A percentile compares a stretch with the other conserved stretches of the same genome.
Evolutionary conservation across 2,888 invertebrate genomes (phyloP).

Genomic region (Orthonychiurus folsomi): DNA sequence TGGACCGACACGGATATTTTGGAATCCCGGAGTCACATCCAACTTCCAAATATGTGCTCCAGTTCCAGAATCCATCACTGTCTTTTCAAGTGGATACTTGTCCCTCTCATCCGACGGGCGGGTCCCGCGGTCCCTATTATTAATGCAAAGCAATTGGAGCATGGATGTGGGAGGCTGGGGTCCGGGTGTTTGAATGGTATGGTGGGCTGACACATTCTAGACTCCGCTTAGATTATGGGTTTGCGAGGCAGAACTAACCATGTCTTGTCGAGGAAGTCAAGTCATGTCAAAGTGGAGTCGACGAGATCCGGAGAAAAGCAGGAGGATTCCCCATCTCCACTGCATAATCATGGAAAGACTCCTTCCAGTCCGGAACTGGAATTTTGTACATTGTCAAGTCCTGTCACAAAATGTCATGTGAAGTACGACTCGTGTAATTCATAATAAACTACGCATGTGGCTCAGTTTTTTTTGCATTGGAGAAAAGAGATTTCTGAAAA

Average conservation of each 20-base stretch:
- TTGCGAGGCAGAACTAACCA: neutral
- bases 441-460: too few relatives aligned
- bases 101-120: neutral
- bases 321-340: too few relatives aligned
- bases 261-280: neutral
- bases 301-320: too few relatives aligned
- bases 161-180: neutral
- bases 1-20: too few relatives aligned
- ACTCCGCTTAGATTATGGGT: neutral
- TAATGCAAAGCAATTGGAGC: neutral
- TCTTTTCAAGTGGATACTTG: neutral
- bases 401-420: too few relatives aligned
- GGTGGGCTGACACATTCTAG: neutral
- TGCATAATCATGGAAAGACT: too few relatives aligned
- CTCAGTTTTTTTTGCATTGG: too few relatives aligned
- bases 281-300: slow-evolving; percentile 1
- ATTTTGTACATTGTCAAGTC: too few relatives aligned
- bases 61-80: slow-evolving; percentile 1
- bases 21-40: neutral
- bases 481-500: too few relatives aligned
- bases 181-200: neutral
- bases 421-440: too few relatives aligned
- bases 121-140: neutral
- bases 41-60: neutral
- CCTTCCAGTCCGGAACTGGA: too few relatives aligned